A percentile compares a stretch with the other conserved stretches of the same genome.
These are phyloP conservation scores for Cyprinodon tularosa DNA, from an alignment of 2,113 vertebrate species.

Conservation along the genomic window DNA sequence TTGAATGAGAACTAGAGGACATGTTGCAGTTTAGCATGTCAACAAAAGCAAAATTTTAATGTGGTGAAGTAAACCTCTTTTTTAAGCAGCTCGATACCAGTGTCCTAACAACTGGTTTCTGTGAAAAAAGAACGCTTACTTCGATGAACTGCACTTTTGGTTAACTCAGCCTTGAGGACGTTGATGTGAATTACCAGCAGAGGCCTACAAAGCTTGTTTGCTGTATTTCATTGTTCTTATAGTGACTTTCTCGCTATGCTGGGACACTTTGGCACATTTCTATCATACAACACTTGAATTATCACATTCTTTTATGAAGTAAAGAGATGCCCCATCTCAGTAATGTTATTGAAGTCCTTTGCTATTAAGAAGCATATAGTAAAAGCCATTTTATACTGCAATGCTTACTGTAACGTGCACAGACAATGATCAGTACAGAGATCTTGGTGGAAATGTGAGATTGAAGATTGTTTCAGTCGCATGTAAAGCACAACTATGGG, in stretches of 20 bases:
- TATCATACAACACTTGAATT: conserved; percentile 4
- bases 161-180: conserved; percentile 11
- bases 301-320: neutral
- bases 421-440: conserved; percentile 18
- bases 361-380: conserved; percentile 26
- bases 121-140: conserved; percentile 12
- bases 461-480: conserved; percentile 43
- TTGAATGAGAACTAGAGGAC: neutral
- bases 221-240: conserved; percentile 18
- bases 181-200: conserved; percentile 50
- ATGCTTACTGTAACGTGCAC: conserved; percentile 8
- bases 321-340: conserved; percentile 6
- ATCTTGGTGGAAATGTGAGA: conserved; percentile 37
- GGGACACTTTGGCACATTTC: conserved; percentile 14
- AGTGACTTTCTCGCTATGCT: conserved; percentile 30
- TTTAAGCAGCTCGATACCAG: conserved; percentile 9
- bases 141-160: conserved; percentile 17
- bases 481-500: conserved; percentile 47
- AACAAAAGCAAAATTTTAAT: conserved; percentile 18
- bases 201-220: conserved; percentile 44
- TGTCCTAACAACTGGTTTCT: conserved; percentile 9
- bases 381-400: conserved; percentile 66
- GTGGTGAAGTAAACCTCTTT: conserved; percentile 11
- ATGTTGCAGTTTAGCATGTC: neutral
- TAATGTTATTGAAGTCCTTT: neutral